These are phyloP conservation scores for Euschistus heros DNA, from an alignment of 1,140 invertebrate species.

Conservation along the genomic window DNA sequence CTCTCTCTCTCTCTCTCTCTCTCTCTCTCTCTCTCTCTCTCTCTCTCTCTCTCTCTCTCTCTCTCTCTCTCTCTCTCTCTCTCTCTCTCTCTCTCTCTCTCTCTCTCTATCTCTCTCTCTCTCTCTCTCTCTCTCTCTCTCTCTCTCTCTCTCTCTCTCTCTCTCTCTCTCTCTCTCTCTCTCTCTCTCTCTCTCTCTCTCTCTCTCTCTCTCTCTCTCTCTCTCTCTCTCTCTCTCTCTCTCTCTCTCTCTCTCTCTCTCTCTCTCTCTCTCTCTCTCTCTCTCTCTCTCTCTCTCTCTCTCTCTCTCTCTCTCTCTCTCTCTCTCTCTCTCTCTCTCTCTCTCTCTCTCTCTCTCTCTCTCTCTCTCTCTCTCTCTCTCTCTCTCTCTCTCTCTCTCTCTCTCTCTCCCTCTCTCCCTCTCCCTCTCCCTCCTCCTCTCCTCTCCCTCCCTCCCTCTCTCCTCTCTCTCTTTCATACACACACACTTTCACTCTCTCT, in stretches of 20 bases:
- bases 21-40: conserved; percentile 13
- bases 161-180: not conserved
- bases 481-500: not conserved
- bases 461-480: not conserved
- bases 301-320: conserved; percentile 18
- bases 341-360: not conserved
- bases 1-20: conserved; percentile 3
- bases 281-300: conserved; percentile 9
- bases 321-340: conserved; percentile 13
- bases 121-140: conserved; percentile 13
- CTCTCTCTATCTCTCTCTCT: conserved; percentile 17
- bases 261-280: not conserved
- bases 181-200: not conserved
- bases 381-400: too few relatives aligned
- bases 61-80: not conserved
- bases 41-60: not conserved
- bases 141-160: not conserved
- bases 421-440: not conserved
- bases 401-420: not conserved
- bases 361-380: not conserved
- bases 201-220: not conserved
- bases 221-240: not conserved
- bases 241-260: not conserved
- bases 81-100: conserved; percentile 4
- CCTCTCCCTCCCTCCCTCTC: not conserved